Evolutionary conservation across 2,113 vertebrate species (phyloP).

Genomic region (Candoia aspera): DNA sequence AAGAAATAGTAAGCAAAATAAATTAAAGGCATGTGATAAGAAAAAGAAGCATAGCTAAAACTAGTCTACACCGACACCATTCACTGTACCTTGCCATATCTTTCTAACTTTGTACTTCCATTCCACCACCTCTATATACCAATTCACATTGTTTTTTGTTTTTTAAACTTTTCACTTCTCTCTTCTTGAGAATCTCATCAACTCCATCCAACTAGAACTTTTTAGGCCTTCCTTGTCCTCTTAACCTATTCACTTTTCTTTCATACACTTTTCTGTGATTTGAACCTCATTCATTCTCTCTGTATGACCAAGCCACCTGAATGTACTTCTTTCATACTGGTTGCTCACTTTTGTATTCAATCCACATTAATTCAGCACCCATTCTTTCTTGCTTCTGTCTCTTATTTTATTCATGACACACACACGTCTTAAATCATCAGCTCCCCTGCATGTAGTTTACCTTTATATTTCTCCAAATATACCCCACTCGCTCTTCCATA

Average conservation of each 20-base stretch:
- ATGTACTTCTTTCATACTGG: not conserved
- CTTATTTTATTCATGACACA: not conserved
- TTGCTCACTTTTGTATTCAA: not conserved
- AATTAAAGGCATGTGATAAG: not conserved
- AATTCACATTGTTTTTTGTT: not conserved
- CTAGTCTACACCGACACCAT: too few relatives aligned
- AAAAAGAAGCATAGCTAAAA: not conserved
- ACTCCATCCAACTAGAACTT: not conserved
- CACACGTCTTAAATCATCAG: not conserved
- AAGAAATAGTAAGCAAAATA: not conserved
- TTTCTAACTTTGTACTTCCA: not conserved
- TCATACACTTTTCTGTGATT: not conserved
- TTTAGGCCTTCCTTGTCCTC: not conserved
- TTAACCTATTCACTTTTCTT: not conserved
- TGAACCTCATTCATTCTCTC: not conserved
- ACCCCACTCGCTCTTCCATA: not conserved
- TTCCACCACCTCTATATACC: not conserved
- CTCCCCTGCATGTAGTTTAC: not conserved
- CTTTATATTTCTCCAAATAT: not conserved
- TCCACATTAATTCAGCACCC: not conserved
- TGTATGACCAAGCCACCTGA: not conserved
- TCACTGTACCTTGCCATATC: not conserved
- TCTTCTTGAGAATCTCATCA: not conserved
- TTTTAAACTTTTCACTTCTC: not conserved
- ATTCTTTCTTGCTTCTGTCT: not conserved